phyloP scores from a whole-genome alignment of 2,888 invertebrate species.

The Adela reaumurella region DNA sequence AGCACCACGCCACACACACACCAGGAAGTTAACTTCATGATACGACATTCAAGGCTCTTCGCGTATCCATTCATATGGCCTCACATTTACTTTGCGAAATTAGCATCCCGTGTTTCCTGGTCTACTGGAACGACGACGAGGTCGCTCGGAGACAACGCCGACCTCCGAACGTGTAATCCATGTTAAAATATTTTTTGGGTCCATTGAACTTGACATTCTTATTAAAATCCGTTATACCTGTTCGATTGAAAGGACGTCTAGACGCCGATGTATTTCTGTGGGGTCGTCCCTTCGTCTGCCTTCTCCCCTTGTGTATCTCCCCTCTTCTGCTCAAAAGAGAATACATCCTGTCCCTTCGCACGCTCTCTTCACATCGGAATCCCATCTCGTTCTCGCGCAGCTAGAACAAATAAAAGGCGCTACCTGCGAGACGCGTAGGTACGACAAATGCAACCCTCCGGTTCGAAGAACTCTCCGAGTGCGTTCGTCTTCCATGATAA shows the following conservation, averaged over 20 bases:
- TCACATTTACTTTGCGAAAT: conserved; percentile 34
- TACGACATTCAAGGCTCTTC: conserved; percentile 48
- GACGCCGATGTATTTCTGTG: neutral
- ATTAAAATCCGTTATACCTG: neutral
- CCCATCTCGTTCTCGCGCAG: neutral
- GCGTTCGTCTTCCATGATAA: conserved; percentile 10
- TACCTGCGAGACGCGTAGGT: neutral
- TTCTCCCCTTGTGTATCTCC: neutral
- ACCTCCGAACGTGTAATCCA: neutral
- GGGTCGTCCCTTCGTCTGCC: neutral
- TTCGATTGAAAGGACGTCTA: neutral
- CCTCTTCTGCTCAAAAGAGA: neutral
- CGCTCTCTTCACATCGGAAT: neutral
- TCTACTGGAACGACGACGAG: conserved; percentile 8
- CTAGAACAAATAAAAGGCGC: neutral
- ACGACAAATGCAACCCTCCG: neutral
- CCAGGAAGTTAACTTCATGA: conserved; percentile 52
- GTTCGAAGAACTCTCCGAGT: neutral
- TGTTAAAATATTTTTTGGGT: no score
- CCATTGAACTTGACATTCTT: neutral
- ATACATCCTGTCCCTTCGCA: neutral
- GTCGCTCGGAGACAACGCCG: neutral
- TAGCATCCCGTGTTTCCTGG: conserved; percentile 27
- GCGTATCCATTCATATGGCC: conserved; percentile 34
- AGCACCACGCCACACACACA: conserved; percentile 15